Evolutionary conservation across 2,113 vertebrate species (phyloP), one percentile per base, ranked within the genome.

Genomic region (Leucopternis melanops): DNA sequence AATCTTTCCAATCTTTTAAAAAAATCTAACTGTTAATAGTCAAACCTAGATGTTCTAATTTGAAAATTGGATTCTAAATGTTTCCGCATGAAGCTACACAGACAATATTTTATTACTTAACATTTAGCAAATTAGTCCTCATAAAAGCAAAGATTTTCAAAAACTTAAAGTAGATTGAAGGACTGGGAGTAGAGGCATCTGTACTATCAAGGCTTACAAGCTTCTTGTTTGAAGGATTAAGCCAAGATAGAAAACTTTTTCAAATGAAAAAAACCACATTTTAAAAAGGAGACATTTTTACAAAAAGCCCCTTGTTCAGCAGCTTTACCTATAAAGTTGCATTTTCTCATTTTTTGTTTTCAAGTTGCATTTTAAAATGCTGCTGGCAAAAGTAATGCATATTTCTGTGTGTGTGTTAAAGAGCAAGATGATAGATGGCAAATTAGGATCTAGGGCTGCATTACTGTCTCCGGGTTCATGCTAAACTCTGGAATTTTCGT

Each of bases 51-150:
- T 57, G 54, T 80, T 17, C 84, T 85, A 94, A 95, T 92, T 83
- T 92, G 95, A 95, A 95, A 95, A 96, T 31, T 88, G 74, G 32
- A 75, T 86, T 13, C 42, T 67, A 82, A 95, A 77, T 73, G 34
- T 62, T 94, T 85, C 78, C 38, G 77, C 27, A 34, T 50, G 10
- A 80, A 87, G 54, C 54, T 79, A 78, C 61, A 77, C 14, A 80
- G 52, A 75, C 27, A 88, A 18, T 58, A 66, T 77, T 70, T 85
- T 62, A 79, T 75, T 66, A 72, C 10, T 59, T 61, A 82, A 62
- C 16, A 38, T 21, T 55, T 88, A 91, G n/a, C 13, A 95, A 92
- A 78, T 73, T 71, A 66, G 74, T 86, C 26, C 13, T 47, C 36
- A 67, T 50, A 73, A 92, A 87, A 94, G 32, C 13, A 47, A 91